Conservation (phyloP, 2,113 vertebrate genomes). For the Laterallus jamaicensis region DNA sequence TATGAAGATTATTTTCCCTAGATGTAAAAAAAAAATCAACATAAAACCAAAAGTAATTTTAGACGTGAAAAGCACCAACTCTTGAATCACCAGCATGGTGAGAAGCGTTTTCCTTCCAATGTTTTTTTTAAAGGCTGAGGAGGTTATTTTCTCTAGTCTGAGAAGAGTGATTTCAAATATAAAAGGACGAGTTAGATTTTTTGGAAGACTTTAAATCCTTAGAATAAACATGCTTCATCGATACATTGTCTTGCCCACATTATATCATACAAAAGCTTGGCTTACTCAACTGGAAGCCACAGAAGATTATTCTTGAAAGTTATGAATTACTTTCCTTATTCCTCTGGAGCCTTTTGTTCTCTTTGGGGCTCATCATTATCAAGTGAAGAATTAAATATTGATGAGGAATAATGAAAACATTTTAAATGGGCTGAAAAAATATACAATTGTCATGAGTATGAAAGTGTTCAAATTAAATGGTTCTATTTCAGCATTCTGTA, state of each 20-base stretch:
- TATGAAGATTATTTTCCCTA: background rate
- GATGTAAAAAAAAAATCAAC: background rate
- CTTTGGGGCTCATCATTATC: background rate
- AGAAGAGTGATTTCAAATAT: background rate
- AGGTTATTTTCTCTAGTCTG: constrained; percentile 10
- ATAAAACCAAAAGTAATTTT: constrained; percentile 1
- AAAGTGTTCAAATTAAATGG: background rate
- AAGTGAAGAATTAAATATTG: constrained; percentile 35
- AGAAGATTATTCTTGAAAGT: constrained; percentile 4
- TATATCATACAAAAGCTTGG: background rate
- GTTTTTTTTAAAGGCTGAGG: background rate
- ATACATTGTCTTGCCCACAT: background rate
- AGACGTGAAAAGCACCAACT: background rate
- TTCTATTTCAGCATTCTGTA: background rate
- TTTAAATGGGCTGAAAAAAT: constrained; percentile 30
- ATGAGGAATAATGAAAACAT: constrained; percentile 16
- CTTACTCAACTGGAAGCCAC: constrained; percentile 2
- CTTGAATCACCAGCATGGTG: background rate
- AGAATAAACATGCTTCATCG: background rate
- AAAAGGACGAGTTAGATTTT: background rate
- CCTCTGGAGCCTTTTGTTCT: constrained; percentile 2
- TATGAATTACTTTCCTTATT: constrained; percentile 7
- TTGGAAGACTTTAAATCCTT: constrained; percentile 6
- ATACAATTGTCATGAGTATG: background rate
- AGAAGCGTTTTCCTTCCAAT: background rate